phyloP scores from a whole-genome alignment of 2,113 vertebrate genomes.

The Trogon surrucura region DNA sequence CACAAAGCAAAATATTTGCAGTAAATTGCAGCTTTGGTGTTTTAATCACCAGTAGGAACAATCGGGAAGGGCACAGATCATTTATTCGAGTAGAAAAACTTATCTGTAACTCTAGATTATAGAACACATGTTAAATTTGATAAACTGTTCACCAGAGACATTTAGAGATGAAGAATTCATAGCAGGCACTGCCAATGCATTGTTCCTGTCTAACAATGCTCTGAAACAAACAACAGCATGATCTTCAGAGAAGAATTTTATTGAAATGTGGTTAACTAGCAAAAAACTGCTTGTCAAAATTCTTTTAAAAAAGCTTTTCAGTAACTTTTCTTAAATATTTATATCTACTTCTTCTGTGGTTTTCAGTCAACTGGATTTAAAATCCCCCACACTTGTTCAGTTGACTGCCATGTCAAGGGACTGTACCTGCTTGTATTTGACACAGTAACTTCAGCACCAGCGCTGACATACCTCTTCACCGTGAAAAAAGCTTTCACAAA shows the following conservation, averaged over 20 bases:
- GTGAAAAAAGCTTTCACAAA: background rate
- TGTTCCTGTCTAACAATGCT: constrained; percentile 50
- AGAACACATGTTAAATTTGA: constrained; percentile 25
- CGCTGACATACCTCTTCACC: background rate
- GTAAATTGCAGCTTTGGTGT: background rate
- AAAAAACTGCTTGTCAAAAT: constrained; percentile 34
- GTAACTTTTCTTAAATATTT: constrained; percentile 20
- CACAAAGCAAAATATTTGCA: background rate
- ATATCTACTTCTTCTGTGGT: background rate
- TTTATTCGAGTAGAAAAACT: background rate
- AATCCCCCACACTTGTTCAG: background rate
- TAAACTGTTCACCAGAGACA: constrained; percentile 20
- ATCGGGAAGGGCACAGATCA: background rate
- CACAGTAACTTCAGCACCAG: background rate
- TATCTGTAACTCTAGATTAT: background rate
- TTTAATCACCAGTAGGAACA: background rate
- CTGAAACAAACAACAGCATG: background rate
- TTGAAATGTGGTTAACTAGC: constrained; percentile 34
- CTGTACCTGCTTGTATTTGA: background rate
- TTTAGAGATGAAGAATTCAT: constrained; percentile 17
- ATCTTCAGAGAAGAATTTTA: constrained; percentile 33
- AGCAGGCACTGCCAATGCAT: constrained; percentile 34
- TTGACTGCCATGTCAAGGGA: background rate
- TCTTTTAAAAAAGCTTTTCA: constrained; percentile 12
- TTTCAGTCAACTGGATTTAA: background rate